phyloP scores from a whole-genome alignment of 2,113 vertebrate species.

The Bombycilla garrulus region DNA sequence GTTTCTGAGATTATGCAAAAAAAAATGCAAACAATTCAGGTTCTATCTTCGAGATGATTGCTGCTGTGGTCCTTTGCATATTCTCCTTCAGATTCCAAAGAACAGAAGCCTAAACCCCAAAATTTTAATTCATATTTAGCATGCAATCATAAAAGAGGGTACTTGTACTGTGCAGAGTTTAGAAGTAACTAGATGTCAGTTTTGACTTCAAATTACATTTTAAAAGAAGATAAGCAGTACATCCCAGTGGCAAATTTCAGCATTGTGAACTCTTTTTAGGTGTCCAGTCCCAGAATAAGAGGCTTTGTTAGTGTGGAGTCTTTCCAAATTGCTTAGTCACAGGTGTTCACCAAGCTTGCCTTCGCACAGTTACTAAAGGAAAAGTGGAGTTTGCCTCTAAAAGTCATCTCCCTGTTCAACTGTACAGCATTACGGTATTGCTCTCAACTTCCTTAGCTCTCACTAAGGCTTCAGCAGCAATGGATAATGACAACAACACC shows the following conservation, averaged over 20 bases:
- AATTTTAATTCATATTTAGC: not conserved
- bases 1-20: not conserved
- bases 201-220: not conserved
- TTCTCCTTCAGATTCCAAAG: not conserved
- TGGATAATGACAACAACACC: not conserved
- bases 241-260: not conserved
- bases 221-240: not conserved
- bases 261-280: not conserved
- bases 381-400: not conserved
- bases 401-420: not conserved
- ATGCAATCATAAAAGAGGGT: not conserved
- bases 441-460: not conserved
- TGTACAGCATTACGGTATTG: fast-evolving
- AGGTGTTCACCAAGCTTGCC: fast-evolving
- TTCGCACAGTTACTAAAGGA: not conserved
- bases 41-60: not conserved
- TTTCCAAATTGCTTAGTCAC: not conserved
- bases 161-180: not conserved
- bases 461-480: not conserved
- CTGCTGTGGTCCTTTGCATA: not conserved
- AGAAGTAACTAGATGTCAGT: not conserved
- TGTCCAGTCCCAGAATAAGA: not conserved
- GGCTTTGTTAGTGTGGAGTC: not conserved
- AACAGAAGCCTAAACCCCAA: not conserved
- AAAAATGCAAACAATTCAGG: not conserved